Evolutionary conservation across 2,113 vertebrate species (phyloP).

Genomic region (Mus musculus): DNA sequence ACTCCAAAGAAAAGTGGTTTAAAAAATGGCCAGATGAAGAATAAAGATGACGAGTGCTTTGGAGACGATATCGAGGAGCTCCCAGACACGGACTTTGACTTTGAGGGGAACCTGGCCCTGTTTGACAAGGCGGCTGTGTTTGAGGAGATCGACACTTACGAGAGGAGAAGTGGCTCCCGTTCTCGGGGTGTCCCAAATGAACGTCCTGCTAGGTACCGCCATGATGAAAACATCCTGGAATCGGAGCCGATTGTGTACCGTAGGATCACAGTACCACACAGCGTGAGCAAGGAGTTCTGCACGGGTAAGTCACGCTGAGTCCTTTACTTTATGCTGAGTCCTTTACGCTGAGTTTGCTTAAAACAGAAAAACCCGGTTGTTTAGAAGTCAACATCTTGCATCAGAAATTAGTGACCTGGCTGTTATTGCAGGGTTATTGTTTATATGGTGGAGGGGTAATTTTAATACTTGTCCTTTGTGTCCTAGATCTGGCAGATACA

Average conservation of each 20-base stretch:
- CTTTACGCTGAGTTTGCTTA: background rate
- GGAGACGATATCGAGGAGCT: constrained; percentile 95
- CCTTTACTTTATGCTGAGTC: background rate
- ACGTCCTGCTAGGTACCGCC: constrained; percentile 93
- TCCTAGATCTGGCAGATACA: background rate
- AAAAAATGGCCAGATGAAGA: constrained; percentile 96
- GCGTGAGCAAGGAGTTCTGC: constrained; percentile 94
- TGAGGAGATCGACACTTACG: constrained; percentile 95
- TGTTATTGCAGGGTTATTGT: background rate
- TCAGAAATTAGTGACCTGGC: background rate
- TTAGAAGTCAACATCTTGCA: background rate
- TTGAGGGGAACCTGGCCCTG: constrained; percentile 97
- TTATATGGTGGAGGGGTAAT: background rate
- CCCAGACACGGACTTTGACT: constrained; percentile 97
- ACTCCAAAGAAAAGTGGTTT: constrained; percentile 96
- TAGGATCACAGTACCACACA: constrained; percentile 94
- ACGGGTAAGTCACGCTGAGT: constrained; percentile 88
- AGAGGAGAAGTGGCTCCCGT: constrained; percentile 91
- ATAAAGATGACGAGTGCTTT: constrained; percentile 97
- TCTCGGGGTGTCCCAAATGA: constrained; percentile 93
- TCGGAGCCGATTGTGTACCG: constrained; percentile 95
- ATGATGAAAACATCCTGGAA: constrained; percentile 97
- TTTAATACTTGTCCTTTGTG: background rate
- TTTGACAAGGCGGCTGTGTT: constrained; percentile 99
- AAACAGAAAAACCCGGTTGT: background rate